Conservation (phyloP, 2,888 invertebrate genomes). For the Mythimna ferrago region DNA sequence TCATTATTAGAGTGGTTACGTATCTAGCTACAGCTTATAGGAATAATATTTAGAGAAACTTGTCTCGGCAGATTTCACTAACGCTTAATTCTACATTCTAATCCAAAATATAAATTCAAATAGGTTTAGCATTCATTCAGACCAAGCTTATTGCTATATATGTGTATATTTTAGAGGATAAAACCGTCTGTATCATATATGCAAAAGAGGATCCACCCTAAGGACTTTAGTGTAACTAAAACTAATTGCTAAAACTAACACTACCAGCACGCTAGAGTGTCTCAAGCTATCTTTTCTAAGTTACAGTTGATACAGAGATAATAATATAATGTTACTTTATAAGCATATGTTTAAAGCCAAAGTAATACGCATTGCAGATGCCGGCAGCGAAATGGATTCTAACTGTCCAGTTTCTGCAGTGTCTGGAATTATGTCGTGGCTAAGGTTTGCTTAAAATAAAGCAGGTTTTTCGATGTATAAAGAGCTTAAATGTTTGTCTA, state of each 20-base stretch:
- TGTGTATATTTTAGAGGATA: conserved; percentile 33
- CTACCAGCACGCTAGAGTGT: conserved; percentile 23
- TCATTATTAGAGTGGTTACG: not conserved
- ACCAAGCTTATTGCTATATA: conserved; percentile 17
- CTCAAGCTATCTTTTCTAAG: conserved; percentile 43
- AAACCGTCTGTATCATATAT: conserved; percentile 36
- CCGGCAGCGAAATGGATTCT: conserved; percentile 57
- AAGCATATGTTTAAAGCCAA: conserved; percentile 60
- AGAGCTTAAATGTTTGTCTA: conserved; percentile 47
- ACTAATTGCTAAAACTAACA: conserved; percentile 44
- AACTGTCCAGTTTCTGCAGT: conserved; percentile 59
- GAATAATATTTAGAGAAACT: not conserved
- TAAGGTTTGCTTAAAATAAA: conserved; percentile 51
- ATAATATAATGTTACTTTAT: conserved; percentile 39
- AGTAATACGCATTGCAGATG: conserved; percentile 76
- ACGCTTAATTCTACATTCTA: not conserved
- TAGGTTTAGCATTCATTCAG: conserved; percentile 26
- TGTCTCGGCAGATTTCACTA: not conserved
- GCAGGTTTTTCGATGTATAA: conserved; percentile 37
- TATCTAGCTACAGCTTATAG: not conserved
- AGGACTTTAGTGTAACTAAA: conserved; percentile 47
- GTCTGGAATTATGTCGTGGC: conserved; percentile 51
- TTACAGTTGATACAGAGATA: conserved; percentile 44
- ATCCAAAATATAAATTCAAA: conserved; percentile 27
- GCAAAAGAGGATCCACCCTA: conserved; percentile 45